Evolutionary conservation across 2,797 vertebrate genomes (phyloP).

Genomic region (Tachyglossus aculeatus): DNA sequence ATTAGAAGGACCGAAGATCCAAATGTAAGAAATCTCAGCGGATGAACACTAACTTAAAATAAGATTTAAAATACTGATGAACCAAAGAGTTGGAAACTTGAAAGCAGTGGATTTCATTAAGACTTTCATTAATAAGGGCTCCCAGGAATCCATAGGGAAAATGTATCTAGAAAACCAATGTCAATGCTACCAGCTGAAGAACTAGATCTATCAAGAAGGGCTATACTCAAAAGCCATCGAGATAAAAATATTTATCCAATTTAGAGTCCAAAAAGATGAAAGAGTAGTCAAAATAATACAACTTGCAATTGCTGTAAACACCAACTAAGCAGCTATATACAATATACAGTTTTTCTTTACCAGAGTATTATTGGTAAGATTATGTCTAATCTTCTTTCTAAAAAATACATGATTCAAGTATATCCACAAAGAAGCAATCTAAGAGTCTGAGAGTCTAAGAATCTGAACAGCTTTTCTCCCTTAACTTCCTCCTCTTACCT

Average conservation of each 20-base stretch:
- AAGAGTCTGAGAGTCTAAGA: no score
- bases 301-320: no score
- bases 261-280: conserved; percentile 18
- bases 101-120: not conserved
- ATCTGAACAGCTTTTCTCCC: no score
- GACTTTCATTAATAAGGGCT: not conserved
- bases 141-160: not conserved
- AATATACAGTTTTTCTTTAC: no score
- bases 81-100: not conserved
- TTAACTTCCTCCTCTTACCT: no score
- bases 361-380: conserved; percentile 38
- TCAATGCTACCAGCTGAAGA: not conserved
- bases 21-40: not conserved
- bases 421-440: conserved; percentile 37
- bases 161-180: not conserved
- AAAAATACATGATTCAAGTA: conserved; percentile 29
- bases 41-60: not conserved
- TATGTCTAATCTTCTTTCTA: conserved; percentile 17
- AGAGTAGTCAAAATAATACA: no score
- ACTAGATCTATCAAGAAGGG: not conserved
- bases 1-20: no score
- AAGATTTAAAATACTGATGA: not conserved
- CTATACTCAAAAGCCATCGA: not conserved
- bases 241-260: conserved; percentile 20
- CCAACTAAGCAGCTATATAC: no score